These are phyloP conservation scores for Epinotia bilunana DNA, from an alignment of 2,888 invertebrate genomes.

Conservation along the genomic window DNA sequence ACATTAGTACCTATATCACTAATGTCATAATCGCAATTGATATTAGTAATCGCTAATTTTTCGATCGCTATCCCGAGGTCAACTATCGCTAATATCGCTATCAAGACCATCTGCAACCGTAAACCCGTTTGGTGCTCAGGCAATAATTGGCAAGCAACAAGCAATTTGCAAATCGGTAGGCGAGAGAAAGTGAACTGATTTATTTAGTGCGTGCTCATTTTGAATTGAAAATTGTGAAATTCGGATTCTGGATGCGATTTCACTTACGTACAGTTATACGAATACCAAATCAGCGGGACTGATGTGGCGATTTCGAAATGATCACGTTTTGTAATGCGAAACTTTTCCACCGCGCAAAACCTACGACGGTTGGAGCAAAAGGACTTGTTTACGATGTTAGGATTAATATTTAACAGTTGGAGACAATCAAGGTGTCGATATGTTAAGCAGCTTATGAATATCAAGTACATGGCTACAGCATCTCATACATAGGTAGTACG, in stretches of 20 bases:
- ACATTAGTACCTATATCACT: too few relatives aligned
- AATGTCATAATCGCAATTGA: too few relatives aligned
- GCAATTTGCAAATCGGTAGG: conserved; percentile 61
- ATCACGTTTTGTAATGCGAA: conserved; percentile 60
- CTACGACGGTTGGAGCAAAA: conserved; percentile 55
- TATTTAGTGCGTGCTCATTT: conserved; percentile 67
- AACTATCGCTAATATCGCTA: background rate
- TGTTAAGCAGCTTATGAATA: conserved; percentile 72
- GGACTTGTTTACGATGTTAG: conserved; percentile 57
- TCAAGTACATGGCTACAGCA: conserved; percentile 64
- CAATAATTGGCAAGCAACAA: conserved; percentile 56
- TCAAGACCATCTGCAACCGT: background rate
- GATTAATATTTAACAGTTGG: conserved; percentile 74
- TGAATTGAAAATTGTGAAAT: conserved; percentile 65
- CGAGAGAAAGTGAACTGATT: conserved; percentile 68
- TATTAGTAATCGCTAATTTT: too few relatives aligned
- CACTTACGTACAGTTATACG: conserved; percentile 58
- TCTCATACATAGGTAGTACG: conserved; percentile 60
- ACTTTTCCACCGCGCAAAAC: conserved; percentile 65
- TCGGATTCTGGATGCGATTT: conserved; percentile 65
- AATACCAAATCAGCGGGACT: conserved; percentile 58
- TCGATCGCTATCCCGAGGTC: background rate
- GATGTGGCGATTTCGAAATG: conserved; percentile 62
- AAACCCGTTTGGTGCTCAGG: conserved; percentile 33
- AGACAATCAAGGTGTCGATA: conserved; percentile 67